phyloP scores from a whole-genome alignment of 1,140 invertebrate species.

The Lepeophtheirus salmonis region DNA sequence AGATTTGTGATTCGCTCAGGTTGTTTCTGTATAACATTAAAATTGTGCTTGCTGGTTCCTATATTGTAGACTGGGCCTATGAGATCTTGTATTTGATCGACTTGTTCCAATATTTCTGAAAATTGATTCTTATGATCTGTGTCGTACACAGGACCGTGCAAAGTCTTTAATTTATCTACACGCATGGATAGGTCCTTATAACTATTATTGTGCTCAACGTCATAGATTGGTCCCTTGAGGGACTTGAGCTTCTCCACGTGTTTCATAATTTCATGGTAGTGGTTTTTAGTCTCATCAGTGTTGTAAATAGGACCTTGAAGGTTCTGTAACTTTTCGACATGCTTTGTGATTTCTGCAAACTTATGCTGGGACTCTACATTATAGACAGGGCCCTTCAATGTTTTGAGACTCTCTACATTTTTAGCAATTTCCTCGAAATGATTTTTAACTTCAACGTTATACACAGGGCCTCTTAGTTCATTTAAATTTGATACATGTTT shows the following conservation, averaged over 20 bases:
- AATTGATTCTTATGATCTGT: constrained; percentile 5
- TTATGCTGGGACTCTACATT: constrained; percentile 13
- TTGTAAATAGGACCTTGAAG: constrained; percentile 14
- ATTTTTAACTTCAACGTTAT: constrained; percentile 11
- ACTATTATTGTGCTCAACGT: constrained; percentile 6
- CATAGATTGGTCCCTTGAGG: constrained; percentile 13
- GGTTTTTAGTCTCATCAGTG: neutral
- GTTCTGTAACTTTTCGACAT: constrained; percentile 5
- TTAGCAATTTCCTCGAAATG: constrained; percentile 11
- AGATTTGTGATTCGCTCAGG: constrained; percentile 5
- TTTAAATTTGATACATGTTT: neutral
- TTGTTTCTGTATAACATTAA: neutral
- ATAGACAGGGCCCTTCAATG: constrained; percentile 14
- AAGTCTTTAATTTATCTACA: constrained; percentile 8
- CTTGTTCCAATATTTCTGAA: neutral
- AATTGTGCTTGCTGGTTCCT: constrained; percentile 3
- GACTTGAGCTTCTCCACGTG: constrained; percentile 3
- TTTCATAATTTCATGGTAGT: constrained; percentile 12
- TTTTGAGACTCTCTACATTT: constrained; percentile 12
- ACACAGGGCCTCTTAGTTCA: constrained; percentile 10
- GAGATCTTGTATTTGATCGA: constrained; percentile 4
- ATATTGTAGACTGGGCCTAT: constrained; percentile 10
- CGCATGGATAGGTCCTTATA: constrained; percentile 4
- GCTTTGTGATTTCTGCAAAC: constrained; percentile 16
- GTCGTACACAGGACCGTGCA: constrained; percentile 7